These are phyloP conservation scores for Pseudomyrmex gracilis DNA, from an alignment of 1,140 invertebrate species.

Conservation along the genomic window DNA sequence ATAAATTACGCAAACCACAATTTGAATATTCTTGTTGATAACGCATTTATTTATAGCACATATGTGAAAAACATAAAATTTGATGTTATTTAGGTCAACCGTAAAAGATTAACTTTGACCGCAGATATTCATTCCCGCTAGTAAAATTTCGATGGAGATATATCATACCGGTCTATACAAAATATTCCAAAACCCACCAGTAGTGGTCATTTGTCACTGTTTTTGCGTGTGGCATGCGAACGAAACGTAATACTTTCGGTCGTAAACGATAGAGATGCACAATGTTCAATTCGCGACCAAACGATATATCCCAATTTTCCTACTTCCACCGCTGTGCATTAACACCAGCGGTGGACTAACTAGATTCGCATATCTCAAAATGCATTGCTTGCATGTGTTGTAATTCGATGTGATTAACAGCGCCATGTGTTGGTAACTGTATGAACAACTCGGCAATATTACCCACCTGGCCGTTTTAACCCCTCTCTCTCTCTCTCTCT, in stretches of 20 bases:
- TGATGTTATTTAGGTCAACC: not conserved
- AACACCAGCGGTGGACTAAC: conserved; percentile 71
- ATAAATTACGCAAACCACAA: not conserved
- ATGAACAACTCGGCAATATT: conserved; percentile 75
- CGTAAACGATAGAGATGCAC: conserved; percentile 61
- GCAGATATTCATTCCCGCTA: conserved; percentile 5
- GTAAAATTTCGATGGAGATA: conserved; percentile 19
- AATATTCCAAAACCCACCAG: conserved; percentile 29
- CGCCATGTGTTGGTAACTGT: conserved; percentile 74
- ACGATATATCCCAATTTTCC: conserved; percentile 70
- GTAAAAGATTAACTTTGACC: conserved; percentile 36
- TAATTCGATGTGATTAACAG: conserved; percentile 76
- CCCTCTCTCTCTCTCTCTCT: conserved; percentile 3
- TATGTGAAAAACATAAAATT: conserved; percentile 8
- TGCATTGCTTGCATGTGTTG: conserved; percentile 68
- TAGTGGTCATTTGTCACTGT: conserved; percentile 19
- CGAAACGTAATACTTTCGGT: conserved; percentile 47
- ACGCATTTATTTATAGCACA: not conserved
- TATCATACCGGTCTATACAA: not conserved
- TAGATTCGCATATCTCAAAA: conserved; percentile 74
- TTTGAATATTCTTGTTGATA: not conserved
- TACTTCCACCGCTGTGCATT: conserved; percentile 59
- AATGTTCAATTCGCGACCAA: conserved; percentile 67
- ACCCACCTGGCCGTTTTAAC: conserved; percentile 72
- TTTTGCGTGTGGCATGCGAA: conserved; percentile 37